phyloP scores from a whole-genome alignment of 2,888 invertebrate genomes.

The Agrochola circellaris region DNA sequence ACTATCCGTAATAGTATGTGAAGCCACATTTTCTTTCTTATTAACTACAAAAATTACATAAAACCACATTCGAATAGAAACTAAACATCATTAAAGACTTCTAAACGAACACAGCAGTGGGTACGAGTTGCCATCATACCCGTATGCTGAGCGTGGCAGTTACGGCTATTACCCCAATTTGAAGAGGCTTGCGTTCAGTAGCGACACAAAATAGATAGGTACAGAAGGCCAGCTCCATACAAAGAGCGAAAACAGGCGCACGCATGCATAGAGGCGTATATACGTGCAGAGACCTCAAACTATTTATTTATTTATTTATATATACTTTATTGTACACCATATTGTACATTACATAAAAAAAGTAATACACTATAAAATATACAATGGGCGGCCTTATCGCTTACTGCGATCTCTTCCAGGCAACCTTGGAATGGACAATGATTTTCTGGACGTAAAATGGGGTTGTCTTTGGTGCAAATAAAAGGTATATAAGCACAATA shows the following conservation, averaged over 20 bases:
- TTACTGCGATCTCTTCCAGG: no score
- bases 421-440: no score
- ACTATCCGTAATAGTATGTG: no score
- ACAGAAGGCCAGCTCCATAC: neutral
- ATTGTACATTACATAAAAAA: no score
- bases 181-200: conserved; percentile 19
- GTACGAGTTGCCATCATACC: neutral
- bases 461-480: no score
- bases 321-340: no score
- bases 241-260: neutral
- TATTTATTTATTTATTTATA: no score
- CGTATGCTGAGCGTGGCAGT: conserved; percentile 36
- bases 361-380: no score
- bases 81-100: neutral
- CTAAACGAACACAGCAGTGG: neutral
- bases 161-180: conserved; percentile 48
- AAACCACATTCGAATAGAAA: neutral
- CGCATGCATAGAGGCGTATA: neutral
- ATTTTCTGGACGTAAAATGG: no score
- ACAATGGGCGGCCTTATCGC: no score
- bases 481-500: no score
- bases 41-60: no score
- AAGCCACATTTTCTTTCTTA: neutral
- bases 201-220: neutral
- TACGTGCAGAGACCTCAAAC: neutral